Evolutionary conservation across 2,888 invertebrate species (phyloP).

Genomic region (Crossocerus cetratus): DNA sequence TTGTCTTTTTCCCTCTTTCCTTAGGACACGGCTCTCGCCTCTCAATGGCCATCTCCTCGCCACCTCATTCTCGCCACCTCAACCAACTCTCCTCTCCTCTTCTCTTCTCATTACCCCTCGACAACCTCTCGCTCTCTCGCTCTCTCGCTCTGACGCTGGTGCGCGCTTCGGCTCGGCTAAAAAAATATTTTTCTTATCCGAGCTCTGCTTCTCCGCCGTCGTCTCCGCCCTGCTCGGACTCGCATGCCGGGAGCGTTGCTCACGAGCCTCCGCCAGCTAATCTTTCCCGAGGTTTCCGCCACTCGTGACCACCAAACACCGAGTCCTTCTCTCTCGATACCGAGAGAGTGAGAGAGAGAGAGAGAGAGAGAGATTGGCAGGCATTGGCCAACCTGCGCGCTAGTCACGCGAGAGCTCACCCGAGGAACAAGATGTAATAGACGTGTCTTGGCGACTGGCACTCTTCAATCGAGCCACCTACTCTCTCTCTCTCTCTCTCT

Average conservation of each 20-base stretch:
- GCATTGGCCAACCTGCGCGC: neutral
- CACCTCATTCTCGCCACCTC: neutral
- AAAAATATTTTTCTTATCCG: slow-evolving; percentile 6
- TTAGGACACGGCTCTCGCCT: slow-evolving; percentile 12
- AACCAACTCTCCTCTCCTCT: too few species aligned
- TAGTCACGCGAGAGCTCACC: too few species aligned
- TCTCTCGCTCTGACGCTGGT: neutral
- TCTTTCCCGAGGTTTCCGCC: neutral
- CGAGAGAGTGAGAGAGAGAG: too few species aligned
- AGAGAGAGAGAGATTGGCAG: neutral
- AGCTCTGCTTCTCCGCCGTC: neutral
- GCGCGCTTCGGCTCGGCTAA: neutral
- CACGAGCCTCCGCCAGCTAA: neutral
- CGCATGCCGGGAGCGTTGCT: neutral
- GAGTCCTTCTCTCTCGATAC: too few species aligned
- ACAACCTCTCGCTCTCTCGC: slow-evolving; percentile 1
- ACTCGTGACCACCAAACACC: neutral
- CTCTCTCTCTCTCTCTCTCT: too few species aligned
- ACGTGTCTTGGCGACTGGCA: too few species aligned
- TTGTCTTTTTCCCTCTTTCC: slow-evolving; percentile 50
- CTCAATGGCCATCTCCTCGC: slow-evolving; percentile 28
- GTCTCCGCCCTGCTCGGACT: too few species aligned
- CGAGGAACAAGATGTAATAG: too few species aligned
- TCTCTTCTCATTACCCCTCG: too few species aligned
- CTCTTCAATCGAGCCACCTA: too few species aligned